phyloP scores from a whole-genome alignment of 2,888 invertebrate species.

The Mythimna lalbum region DNA sequence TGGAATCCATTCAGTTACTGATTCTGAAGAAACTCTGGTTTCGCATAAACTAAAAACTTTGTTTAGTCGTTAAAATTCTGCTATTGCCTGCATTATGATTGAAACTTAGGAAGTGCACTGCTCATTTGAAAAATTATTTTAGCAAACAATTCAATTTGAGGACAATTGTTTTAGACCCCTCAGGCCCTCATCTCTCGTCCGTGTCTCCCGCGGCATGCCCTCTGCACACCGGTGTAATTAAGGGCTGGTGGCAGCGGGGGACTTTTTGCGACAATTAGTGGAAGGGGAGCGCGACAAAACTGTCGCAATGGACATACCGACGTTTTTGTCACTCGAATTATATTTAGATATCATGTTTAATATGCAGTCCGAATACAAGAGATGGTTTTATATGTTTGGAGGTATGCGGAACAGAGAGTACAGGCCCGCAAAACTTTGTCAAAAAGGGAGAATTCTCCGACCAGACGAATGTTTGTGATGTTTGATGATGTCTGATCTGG shows the following conservation, averaged over 20 bases:
- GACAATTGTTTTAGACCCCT: conserved; percentile 38
- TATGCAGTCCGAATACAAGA: no score
- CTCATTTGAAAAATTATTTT: conserved; percentile 16
- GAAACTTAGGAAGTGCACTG: not conserved
- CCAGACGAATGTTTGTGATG: no score
- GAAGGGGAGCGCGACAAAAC: conserved; percentile 61
- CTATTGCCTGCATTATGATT: not conserved
- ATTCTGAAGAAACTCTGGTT: no score
- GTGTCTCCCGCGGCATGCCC: conserved; percentile 37
- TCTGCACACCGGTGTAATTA: conserved; percentile 59
- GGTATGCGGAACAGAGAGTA: no score
- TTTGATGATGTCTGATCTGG: no score
- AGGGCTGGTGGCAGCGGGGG: conserved; percentile 56
- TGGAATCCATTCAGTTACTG: no score
- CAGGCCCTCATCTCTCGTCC: conserved; percentile 1
- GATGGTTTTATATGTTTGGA: no score
- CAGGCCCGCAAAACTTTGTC: no score
- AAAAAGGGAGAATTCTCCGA: no score
- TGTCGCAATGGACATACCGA: conserved; percentile 48
- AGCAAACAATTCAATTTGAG: conserved; percentile 25
- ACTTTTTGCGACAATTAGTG: conserved; percentile 74
- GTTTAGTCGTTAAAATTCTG: no score
- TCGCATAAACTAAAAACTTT: no score
- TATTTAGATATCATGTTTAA: no score
- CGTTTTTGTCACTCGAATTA: conserved; percentile 45